These are phyloP conservation scores for Thereva unica DNA, from an alignment of 2,888 invertebrate species.

Conservation along the genomic window DNA sequence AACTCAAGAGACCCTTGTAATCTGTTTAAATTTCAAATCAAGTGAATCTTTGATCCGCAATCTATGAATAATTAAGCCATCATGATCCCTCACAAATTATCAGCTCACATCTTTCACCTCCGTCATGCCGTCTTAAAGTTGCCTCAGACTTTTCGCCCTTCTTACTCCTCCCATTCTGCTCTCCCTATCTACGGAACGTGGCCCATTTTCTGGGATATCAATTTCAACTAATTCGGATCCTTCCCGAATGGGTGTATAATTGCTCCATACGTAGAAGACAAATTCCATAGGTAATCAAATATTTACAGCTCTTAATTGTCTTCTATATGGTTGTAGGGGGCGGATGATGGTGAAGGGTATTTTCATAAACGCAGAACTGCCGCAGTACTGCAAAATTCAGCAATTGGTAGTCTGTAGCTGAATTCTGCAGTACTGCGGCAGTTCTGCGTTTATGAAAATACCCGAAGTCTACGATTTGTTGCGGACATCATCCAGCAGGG, in stretches of 20 bases:
- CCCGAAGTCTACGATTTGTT: background rate
- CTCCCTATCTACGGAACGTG: background rate
- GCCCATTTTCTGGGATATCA: slow-evolving; percentile 22
- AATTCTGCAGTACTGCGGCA: no score
- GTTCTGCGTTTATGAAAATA: no score
- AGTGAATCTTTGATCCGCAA: slow-evolving; percentile 31
- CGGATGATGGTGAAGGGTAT: no score
- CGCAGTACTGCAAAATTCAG: no score
- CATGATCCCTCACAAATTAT: slow-evolving; percentile 26
- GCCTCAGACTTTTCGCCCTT: background rate
- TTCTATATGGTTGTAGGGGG: slow-evolving; percentile 1
- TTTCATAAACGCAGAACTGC: no score
- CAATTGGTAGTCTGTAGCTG: no score
- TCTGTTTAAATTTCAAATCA: slow-evolving; percentile 28
- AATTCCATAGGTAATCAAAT: slow-evolving; percentile 29
- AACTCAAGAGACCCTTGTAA: slow-evolving; percentile 18
- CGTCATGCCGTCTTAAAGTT: background rate
- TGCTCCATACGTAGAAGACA: slow-evolving; percentile 9
- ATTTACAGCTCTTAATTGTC: slow-evolving; percentile 31
- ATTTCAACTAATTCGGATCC: slow-evolving; percentile 30
- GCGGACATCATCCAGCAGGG: background rate
- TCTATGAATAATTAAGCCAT: slow-evolving; percentile 33
- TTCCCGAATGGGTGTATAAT: slow-evolving; percentile 7
- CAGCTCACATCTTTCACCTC: background rate
- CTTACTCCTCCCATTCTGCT: background rate